phyloP scores from a whole-genome alignment of 2,888 invertebrate genomes.

The Lamellibrachia columna region DNA sequence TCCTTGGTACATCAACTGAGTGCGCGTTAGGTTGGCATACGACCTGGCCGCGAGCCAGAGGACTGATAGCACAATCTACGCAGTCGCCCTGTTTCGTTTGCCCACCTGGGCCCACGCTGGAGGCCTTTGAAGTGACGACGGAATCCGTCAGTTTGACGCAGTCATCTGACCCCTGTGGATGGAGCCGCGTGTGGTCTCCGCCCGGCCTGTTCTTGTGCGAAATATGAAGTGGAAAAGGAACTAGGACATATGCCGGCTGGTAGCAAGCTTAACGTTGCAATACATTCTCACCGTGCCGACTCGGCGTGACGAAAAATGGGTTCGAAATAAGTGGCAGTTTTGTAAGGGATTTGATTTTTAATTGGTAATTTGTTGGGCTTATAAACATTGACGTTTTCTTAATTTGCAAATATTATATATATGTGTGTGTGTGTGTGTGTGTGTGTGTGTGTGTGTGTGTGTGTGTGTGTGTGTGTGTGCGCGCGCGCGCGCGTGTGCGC shows the following conservation, averaged over 20 bases:
- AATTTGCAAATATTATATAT: too few relatives aligned
- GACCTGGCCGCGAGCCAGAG: not conserved
- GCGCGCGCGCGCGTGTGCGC: slow-evolving; percentile 21
- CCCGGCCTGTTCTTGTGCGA: not conserved
- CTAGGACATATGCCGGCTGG: not conserved
- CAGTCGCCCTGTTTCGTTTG: not conserved
- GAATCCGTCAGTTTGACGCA: not conserved
- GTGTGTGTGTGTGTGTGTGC: slow-evolving; percentile 29
- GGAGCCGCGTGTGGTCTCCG: not conserved
- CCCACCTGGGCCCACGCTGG: not conserved
- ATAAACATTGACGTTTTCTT: too few relatives aligned
- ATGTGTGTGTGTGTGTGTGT: slow-evolving; percentile 26
- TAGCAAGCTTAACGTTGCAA: not conserved
- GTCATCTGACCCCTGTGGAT: not conserved
- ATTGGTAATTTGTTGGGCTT: too few relatives aligned
- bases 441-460: slow-evolving; percentile 27
- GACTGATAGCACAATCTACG: not conserved
- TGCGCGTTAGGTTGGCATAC: not conserved
- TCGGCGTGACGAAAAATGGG: not conserved
- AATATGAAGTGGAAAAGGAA: slow-evolving; percentile 7
- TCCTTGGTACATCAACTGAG: not conserved
- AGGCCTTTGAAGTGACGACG: slow-evolving; percentile 1
- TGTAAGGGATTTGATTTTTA: not conserved
- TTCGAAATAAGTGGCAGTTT: not conserved
- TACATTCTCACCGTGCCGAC: not conserved